Percentiles rank a stretch among this genome's conserved stretches.
These are phyloP conservation scores for Dryadula phaetusa DNA, from an alignment of 2,888 invertebrate genomes.

Conservation along the genomic window DNA sequence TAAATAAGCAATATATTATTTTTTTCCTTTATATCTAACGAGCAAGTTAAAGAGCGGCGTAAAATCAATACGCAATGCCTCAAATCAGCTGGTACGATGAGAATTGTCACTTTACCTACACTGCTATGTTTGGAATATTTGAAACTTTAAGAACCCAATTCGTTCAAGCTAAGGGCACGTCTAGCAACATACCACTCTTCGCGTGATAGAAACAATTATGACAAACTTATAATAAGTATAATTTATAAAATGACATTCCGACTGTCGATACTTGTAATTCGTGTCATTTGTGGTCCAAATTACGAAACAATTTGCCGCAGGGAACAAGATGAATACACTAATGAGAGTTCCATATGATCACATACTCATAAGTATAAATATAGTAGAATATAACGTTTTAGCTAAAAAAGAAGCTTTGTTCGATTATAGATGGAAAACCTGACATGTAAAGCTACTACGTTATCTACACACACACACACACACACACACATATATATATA, in stretches of 20 bases:
- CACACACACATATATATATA: too few relatives aligned
- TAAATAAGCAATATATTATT: too few relatives aligned
- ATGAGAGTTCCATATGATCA: slow-evolving; percentile 19
- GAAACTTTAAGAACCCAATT: too few relatives aligned
- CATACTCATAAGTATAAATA: neutral
- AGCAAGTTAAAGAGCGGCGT: neutral
- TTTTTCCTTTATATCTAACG: neutral
- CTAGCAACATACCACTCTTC: slow-evolving; percentile 49
- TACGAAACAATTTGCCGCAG: slow-evolving; percentile 52
- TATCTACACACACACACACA: too few relatives aligned
- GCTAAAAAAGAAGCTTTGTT: too few relatives aligned
- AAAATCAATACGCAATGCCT: neutral
- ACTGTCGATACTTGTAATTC: slow-evolving; percentile 53
- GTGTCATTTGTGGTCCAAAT: slow-evolving; percentile 54
- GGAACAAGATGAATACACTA: slow-evolving; percentile 37
- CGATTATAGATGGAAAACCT: too few relatives aligned
- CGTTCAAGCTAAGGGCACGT: slow-evolving; percentile 30
- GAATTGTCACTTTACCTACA: too few relatives aligned
- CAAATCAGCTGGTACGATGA: too few relatives aligned
- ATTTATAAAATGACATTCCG: slow-evolving; percentile 57
- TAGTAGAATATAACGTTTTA: neutral
- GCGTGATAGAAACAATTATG: slow-evolving; percentile 54
- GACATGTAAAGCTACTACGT: too few relatives aligned
- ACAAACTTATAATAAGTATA: slow-evolving; percentile 49
- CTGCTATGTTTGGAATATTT: too few relatives aligned